Evolutionary conservation across 2,888 invertebrate genomes (phyloP).

Genomic region (Hydroisotoma schaefferi): DNA sequence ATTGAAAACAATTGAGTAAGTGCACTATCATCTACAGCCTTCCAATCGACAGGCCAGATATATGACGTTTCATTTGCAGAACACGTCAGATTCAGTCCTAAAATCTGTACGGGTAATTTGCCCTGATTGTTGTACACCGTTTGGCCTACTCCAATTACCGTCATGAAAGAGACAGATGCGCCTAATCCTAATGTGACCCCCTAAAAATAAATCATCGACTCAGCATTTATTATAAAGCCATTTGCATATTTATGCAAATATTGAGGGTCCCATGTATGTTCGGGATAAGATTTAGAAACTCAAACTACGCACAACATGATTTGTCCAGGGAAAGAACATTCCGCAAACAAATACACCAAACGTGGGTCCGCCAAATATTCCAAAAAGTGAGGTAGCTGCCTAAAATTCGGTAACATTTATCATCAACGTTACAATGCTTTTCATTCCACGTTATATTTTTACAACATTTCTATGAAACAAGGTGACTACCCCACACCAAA

Average conservation of each 20-base stretch:
- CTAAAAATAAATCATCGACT: slow-evolving; percentile 21
- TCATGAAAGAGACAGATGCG: slow-evolving; percentile 42
- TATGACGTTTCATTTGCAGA: slow-evolving; percentile 4
- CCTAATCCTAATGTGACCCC: slow-evolving; percentile 39
- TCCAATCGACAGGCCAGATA: slow-evolving; percentile 30
- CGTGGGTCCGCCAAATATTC: slow-evolving; percentile 84
- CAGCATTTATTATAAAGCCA: background rate
- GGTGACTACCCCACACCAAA: too few species aligned
- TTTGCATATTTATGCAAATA: background rate
- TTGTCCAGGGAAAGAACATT: slow-evolving; percentile 84
- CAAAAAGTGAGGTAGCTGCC: slow-evolving; percentile 82
- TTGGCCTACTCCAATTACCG: slow-evolving; percentile 42
- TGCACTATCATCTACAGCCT: slow-evolving; percentile 22
- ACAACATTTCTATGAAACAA: too few species aligned
- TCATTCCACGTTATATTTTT: too few species aligned
- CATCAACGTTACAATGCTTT: too few species aligned
- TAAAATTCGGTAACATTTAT: slow-evolving; percentile 49
- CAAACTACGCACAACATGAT: slow-evolving; percentile 67
- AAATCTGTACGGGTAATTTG: slow-evolving; percentile 34
- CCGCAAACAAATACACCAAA: slow-evolving; percentile 77
- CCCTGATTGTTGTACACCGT: slow-evolving; percentile 36
- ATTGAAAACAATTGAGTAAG: slow-evolving; percentile 36
- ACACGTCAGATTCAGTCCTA: slow-evolving; percentile 13
- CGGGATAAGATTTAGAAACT: too few species aligned
- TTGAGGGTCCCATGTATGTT: too few species aligned